These are phyloP conservation scores for Grammomys dolichurus DNA, from an alignment of 2,113 vertebrate species.

Conservation along the genomic window DNA sequence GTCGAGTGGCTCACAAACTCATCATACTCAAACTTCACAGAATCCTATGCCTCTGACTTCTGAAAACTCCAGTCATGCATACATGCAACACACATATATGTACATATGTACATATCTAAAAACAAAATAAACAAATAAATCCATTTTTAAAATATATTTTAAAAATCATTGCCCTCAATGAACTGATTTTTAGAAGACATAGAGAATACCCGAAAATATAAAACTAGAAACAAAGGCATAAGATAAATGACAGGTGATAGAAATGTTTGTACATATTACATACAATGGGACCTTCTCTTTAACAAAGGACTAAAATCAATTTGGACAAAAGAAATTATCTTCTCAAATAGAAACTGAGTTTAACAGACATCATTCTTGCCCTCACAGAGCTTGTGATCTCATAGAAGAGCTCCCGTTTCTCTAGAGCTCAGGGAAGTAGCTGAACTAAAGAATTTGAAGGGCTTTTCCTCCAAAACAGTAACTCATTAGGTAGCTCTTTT, in stretches of 20 bases:
- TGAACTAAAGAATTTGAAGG: neutral
- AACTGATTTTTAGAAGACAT: neutral
- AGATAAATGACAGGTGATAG: neutral
- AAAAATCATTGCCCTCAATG: neutral
- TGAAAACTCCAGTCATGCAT: too few species aligned
- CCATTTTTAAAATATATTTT: neutral
- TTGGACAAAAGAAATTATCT: neutral
- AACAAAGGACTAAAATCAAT: neutral
- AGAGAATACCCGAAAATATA: neutral
- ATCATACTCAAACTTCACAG: neutral
- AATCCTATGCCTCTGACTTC: neutral
- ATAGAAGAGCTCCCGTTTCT: neutral
- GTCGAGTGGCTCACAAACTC: neutral
- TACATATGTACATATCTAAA: neutral
- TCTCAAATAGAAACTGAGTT: neutral
- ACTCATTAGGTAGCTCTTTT: neutral
- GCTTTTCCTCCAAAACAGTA: neutral
- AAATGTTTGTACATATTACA: neutral
- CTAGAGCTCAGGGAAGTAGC: neutral
- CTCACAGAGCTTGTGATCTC: neutral
- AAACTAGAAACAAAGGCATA: neutral
- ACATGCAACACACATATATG: neutral
- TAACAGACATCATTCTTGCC: too few species aligned
- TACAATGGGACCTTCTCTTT: neutral
- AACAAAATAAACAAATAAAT: neutral